A percentile compares a stretch with the other conserved stretches of the same genome.
These are phyloP conservation scores for Melopsittacus undulatus DNA, from an alignment of 2,797 vertebrate genomes.

Conservation along the genomic window DNA sequence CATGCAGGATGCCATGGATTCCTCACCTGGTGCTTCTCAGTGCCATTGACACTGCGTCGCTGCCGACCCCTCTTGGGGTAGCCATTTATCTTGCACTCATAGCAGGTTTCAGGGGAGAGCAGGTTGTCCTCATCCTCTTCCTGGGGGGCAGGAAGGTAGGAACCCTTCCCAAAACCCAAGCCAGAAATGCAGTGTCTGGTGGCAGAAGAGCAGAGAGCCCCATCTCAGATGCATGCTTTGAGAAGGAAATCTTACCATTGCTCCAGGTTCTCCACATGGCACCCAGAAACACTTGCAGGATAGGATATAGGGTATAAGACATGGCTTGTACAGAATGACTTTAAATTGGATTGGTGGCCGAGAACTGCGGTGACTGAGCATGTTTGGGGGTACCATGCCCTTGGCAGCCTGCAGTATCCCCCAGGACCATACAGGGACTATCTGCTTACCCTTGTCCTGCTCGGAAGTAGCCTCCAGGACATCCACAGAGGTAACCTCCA, in stretches of 20 bases:
- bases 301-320: not conserved
- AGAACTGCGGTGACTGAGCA: not conserved
- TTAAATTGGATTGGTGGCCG: not conserved
- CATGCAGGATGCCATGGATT: accelerated
- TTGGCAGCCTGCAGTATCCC: not conserved
- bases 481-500: constrained; percentile 85
- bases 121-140: constrained; percentile 82
- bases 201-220: not conserved
- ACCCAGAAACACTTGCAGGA: not conserved
- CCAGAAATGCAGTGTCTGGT: constrained; percentile 90
- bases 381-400: not conserved
- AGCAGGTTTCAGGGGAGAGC: constrained; percentile 90
- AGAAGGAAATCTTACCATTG: not conserved
- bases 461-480: constrained; percentile 87
- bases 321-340: not conserved
- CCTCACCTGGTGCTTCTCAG: constrained; percentile 57
- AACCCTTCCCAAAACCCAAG: constrained; percentile 79
- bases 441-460: constrained; percentile 88
- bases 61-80: constrained; percentile 84
- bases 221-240: not conserved
- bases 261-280: accelerated
- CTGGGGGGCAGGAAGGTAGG: constrained; percentile 70
- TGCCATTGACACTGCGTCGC: constrained; percentile 76
- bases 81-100: constrained; percentile 93
- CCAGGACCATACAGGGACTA: accelerated